Conservation (phyloP, 2,888 invertebrate genomes). For the Anticlea derivata region DNA sequence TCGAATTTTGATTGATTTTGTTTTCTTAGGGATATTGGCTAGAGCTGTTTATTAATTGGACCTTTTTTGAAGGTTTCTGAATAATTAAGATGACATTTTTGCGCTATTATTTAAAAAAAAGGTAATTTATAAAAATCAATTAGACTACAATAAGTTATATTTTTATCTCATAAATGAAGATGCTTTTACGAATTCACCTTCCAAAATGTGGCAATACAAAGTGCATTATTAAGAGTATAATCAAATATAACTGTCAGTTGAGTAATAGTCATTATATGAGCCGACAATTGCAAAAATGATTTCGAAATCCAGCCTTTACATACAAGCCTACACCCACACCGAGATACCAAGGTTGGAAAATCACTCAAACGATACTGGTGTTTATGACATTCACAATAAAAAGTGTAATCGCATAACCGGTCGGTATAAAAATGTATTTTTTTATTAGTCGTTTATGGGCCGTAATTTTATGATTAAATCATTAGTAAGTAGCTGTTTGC, state of each 20-base stretch:
- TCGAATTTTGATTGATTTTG: conserved; percentile 54
- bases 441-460: conserved; percentile 51
- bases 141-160: not conserved
- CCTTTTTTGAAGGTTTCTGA: not conserved
- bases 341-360: conserved; percentile 44
- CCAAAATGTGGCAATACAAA: conserved; percentile 20
- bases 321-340: conserved; percentile 60
- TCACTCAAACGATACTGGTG: conserved; percentile 29
- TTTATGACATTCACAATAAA: conserved; percentile 30
- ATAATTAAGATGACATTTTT: too few relatives aligned
- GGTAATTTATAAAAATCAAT: too few relatives aligned
- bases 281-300: conserved; percentile 58
- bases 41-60: conserved; percentile 1
- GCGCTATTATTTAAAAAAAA: too few relatives aligned
- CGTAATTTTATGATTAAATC: conserved; percentile 57
- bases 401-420: conserved; percentile 30
- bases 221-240: conserved; percentile 35
- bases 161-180: not conserved
- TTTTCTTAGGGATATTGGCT: conserved; percentile 21
- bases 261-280: conserved; percentile 53
- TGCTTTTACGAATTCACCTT: conserved; percentile 7
- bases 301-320: conserved; percentile 54
- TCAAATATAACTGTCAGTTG: conserved; percentile 39
- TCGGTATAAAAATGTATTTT: conserved; percentile 41
- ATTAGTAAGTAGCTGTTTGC: conserved; percentile 49